phyloP scores from a whole-genome alignment of 2,113 vertebrate species.

The Scatophagus argus region DNA sequence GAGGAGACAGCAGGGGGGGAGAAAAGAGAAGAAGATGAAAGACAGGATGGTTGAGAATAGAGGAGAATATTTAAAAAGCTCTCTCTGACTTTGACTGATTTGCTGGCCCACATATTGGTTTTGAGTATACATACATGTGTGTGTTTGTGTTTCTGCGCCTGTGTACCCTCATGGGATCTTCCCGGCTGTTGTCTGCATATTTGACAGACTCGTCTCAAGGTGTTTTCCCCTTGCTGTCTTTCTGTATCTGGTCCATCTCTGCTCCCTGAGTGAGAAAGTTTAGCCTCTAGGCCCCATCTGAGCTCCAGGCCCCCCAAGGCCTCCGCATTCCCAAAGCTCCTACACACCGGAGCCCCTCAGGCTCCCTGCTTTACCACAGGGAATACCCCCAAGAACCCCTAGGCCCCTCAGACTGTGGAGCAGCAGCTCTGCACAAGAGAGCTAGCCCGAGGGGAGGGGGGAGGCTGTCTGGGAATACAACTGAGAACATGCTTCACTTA shows the following conservation, averaged over 20 bases:
- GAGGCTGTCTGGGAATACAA: slow-evolving; percentile 78
- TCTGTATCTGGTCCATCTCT: slow-evolving; percentile 70
- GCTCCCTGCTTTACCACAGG: slow-evolving; percentile 76
- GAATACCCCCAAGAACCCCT: slow-evolving; percentile 78
- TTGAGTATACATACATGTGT: slow-evolving; percentile 49
- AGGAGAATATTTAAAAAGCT: slow-evolving; percentile 50
- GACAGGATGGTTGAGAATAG: slow-evolving; percentile 33
- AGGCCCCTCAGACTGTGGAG: slow-evolving; percentile 78
- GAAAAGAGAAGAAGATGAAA: slow-evolving; percentile 66
- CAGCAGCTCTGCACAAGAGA: slow-evolving; percentile 76
- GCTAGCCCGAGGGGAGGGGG: slow-evolving; percentile 64
- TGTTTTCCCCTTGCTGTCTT: slow-evolving; percentile 76
- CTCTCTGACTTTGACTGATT: slow-evolving; percentile 30
- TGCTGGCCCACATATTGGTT: slow-evolving; percentile 56
- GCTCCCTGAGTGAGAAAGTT: slow-evolving; percentile 78
- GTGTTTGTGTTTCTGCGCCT: slow-evolving; percentile 53
- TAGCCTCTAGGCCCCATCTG: slow-evolving; percentile 82
- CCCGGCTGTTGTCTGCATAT: slow-evolving; percentile 71
- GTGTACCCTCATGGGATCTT: slow-evolving; percentile 67
- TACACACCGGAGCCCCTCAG: slow-evolving; percentile 75
- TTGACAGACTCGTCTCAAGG: slow-evolving; percentile 80
- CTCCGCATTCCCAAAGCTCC: slow-evolving; percentile 79
- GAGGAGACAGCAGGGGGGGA: slow-evolving; percentile 61
- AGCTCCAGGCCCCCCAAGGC: slow-evolving; percentile 81
- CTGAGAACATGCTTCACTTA: slow-evolving; percentile 74